Base-by-base conservation (phyloP, 2,888 invertebrate genomes). In the Adineta ricciae region DNA sequence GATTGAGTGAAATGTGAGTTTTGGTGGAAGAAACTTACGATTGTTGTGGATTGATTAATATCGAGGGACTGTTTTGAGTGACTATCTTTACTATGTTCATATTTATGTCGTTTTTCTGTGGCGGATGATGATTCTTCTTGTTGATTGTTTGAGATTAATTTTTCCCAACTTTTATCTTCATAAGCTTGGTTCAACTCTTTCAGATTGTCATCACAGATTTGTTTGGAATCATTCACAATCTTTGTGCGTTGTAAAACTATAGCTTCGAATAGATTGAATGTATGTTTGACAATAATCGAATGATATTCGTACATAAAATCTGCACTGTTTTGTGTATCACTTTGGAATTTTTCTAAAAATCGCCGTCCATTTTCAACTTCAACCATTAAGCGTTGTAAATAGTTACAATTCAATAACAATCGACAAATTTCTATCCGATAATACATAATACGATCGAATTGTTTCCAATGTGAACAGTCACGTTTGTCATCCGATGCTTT, bases 361-460 rank as follows among this genome's bases (percentile, higher is more conserved):
- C 41, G 38, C n/a, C 5, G 21, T 41, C 41, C 78, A 41, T 41
- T 78, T 78, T 41, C 41, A n/a, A 78, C 41, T 78, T 78, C 78
- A 78, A 41, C 41, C 24, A 78, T 41, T 78, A 78, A 38, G n/a
- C 78, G 78, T 78, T 78, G 78, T 41, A 78, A n/a, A 78, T 24
- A 78, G 41, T 78, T 78, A 24, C 41, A 78, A 41, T n/a, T 21
- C 41, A 78, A 41, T 41, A 78, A 41, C 41, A 78, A 78, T 5
- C n/a, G 41, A 41, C 78, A 78, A 9, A 78, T 78, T 78, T 78
- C 41, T 41, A 9, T 78, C 11, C 14, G 24, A 78, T 78, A 78
- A 78, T 78, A 78, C 41, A 78, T 41, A n/a, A 78, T 41, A 41
- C n/a, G 41, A 78, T 78, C 78, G 5, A 78, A 41, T 32, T 78